A percentile compares a stretch with the other conserved stretches of the same genome.
Conservation (phyloP, 35 echinoderm and acorn worm species). For the Heliocidaris tuberculata region DNA sequence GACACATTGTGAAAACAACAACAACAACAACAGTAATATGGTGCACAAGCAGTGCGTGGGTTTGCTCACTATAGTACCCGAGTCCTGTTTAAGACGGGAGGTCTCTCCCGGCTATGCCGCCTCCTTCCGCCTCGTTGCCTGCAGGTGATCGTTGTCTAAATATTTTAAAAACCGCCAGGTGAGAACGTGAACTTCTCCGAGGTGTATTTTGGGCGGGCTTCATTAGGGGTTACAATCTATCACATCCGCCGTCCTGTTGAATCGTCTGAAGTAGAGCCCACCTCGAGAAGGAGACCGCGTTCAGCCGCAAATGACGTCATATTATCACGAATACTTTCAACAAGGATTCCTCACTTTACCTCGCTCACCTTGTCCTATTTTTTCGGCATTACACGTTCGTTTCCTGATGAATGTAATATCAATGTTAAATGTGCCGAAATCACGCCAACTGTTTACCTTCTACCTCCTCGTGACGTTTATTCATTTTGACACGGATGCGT, state of each 20-base stretch:
- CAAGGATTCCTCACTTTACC: neutral
- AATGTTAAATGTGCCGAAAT: neutral
- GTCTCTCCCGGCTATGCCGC: neutral
- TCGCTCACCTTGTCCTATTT: neutral
- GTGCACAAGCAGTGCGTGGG: neutral
- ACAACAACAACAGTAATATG: neutral
- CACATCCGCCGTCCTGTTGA: neutral
- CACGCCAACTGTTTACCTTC: neutral
- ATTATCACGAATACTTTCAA: neutral
- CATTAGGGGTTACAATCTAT: neutral
- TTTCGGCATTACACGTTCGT: neutral
- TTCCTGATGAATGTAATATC: neutral
- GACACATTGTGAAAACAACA: neutral
- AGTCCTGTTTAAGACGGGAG: neutral
- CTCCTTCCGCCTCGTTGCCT: neutral
- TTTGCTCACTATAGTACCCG: neutral
- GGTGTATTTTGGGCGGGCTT: neutral
- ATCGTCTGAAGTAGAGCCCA: neutral
- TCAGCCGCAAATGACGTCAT: neutral
- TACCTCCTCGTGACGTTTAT: neutral
- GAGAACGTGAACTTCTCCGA: neutral
- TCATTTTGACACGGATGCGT: neutral
- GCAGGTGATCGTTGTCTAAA: slow-evolving; percentile 9
- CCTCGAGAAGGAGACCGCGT: neutral
- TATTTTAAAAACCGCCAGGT: slow-evolving; percentile 1